Conservation (phyloP, 2,888 invertebrate genomes). For the Ectemnius cavifrons region DNA sequence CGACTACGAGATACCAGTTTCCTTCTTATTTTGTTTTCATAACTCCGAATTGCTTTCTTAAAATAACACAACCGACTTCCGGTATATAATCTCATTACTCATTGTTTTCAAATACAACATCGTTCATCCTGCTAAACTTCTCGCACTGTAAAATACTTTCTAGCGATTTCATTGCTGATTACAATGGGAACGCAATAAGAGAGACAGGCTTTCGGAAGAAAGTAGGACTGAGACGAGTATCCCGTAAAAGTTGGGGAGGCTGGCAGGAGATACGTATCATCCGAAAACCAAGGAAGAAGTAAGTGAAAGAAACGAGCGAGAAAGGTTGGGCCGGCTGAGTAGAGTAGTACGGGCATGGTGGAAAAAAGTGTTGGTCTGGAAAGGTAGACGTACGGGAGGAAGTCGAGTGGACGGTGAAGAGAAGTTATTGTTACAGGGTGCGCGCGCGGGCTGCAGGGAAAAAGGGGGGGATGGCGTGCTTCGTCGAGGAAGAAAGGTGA, state of each 20-base stretch:
- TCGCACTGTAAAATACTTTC: too few relatives aligned
- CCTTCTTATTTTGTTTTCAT: too few relatives aligned
- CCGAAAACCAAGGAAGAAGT: not conserved
- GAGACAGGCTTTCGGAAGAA: too few relatives aligned
- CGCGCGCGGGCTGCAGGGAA: not conserved
- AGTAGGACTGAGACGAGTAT: not conserved
- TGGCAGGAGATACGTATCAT: not conserved
- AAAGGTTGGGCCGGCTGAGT: not conserved
- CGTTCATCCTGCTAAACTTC: too few relatives aligned
- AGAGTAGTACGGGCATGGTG: slow-evolving; percentile 8
- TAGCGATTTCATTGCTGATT: too few relatives aligned
- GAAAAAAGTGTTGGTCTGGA: not conserved
- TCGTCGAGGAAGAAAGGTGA: not conserved
- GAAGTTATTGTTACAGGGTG: slow-evolving; percentile 3
- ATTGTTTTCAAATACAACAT: too few relatives aligned
- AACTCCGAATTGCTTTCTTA: too few relatives aligned
- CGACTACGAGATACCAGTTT: too few relatives aligned
- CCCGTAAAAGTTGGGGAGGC: not conserved
- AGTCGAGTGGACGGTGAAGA: slow-evolving; percentile 6
- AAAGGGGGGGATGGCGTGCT: not conserved
- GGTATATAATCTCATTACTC: too few relatives aligned
- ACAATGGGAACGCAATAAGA: too few relatives aligned
- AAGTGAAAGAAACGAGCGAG: not conserved
- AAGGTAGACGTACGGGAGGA: slow-evolving; percentile 1
- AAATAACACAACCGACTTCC: too few relatives aligned